Evolutionary conservation across 2,888 invertebrate genomes (phyloP).

Genomic region (Cephus pulcher): DNA sequence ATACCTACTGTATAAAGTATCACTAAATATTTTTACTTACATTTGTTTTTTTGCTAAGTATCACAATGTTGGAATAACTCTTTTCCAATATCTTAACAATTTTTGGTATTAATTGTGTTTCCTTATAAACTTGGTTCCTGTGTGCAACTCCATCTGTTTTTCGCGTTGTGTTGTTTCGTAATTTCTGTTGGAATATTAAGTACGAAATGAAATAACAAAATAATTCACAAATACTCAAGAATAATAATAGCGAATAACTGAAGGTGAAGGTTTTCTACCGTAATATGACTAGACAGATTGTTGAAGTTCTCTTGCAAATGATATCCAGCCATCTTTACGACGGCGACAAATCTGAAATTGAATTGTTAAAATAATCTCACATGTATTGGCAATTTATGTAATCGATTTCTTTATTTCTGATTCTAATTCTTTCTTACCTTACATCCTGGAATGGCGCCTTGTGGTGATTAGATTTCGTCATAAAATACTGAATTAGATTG

Average conservation of each 20-base stretch:
- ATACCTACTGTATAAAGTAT: not conserved
- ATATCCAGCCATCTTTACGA: slow-evolving; percentile 72
- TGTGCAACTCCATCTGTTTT: slow-evolving; percentile 64
- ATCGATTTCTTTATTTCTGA: not conserved
- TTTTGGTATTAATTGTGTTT: slow-evolving; percentile 75
- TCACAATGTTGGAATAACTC: slow-evolving; percentile 71
- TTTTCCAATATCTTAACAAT: slow-evolving; percentile 75
- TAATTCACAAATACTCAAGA: not conserved
- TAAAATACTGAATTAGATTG: slow-evolving; percentile 73
- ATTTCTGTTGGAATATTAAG: slow-evolving; percentile 5
- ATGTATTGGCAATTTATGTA: not conserved
- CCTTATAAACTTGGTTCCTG: slow-evolving; percentile 70
- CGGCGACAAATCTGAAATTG: slow-evolving; percentile 68
- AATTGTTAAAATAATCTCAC: not conserved
- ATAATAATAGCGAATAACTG: not conserved
- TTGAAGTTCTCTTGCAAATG: slow-evolving; percentile 71
- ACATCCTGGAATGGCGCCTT: slow-evolving; percentile 69
- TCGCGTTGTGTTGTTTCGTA: slow-evolving; percentile 54
- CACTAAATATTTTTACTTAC: slow-evolving; percentile 53
- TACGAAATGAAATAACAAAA: not conserved
- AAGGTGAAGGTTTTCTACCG: slow-evolving; percentile 55
- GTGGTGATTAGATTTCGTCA: slow-evolving; percentile 65
- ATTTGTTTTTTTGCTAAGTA: slow-evolving; percentile 73
- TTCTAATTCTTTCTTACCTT: slow-evolving; percentile 60
- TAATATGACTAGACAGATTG: slow-evolving; percentile 71